phyloP scores from a whole-genome alignment of 2,888 invertebrate genomes.

The Octonoba sinensis region DNA sequence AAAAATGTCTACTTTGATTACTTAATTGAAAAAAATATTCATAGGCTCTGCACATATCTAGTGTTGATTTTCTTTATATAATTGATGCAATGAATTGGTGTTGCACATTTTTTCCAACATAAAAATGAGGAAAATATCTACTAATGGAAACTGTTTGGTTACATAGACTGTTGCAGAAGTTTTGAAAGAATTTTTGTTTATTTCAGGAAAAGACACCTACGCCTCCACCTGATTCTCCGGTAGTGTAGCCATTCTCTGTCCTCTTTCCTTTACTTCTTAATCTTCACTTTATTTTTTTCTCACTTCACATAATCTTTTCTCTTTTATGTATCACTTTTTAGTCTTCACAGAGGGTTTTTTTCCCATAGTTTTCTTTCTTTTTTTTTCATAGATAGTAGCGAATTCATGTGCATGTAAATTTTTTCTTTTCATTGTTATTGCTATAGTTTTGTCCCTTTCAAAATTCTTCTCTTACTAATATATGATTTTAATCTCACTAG shows the following conservation, averaged over 20 bases:
- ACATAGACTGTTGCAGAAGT: background rate
- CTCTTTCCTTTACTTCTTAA: constrained; percentile 63
- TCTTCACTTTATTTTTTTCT: constrained; percentile 58
- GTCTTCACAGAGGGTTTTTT: constrained; percentile 28
- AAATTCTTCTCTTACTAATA: too few species aligned
- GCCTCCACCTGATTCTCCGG: constrained; percentile 68
- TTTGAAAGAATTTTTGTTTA: constrained; percentile 58
- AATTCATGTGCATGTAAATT: too few species aligned
- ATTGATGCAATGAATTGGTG: background rate
- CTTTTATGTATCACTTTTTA: constrained; percentile 11
- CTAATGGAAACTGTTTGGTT: constrained; percentile 15
- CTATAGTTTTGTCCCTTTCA: too few species aligned
- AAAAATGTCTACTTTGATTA: too few species aligned
- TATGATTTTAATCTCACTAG: too few species aligned
- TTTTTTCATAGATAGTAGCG: too few species aligned
- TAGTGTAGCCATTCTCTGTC: constrained; percentile 67
- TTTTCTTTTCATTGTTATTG: too few species aligned
- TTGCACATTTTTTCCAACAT: background rate
- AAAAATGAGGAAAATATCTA: background rate
- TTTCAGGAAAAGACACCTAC: constrained; percentile 67
- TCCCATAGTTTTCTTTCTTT: background rate
- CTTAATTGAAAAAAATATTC: too few species aligned
- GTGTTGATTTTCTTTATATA: background rate
- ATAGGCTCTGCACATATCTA: too few species aligned
- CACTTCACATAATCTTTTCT: constrained; percentile 36